Base-by-base conservation (phyloP, 2,113 vertebrate species). In the Suncus etruscus region DNA sequence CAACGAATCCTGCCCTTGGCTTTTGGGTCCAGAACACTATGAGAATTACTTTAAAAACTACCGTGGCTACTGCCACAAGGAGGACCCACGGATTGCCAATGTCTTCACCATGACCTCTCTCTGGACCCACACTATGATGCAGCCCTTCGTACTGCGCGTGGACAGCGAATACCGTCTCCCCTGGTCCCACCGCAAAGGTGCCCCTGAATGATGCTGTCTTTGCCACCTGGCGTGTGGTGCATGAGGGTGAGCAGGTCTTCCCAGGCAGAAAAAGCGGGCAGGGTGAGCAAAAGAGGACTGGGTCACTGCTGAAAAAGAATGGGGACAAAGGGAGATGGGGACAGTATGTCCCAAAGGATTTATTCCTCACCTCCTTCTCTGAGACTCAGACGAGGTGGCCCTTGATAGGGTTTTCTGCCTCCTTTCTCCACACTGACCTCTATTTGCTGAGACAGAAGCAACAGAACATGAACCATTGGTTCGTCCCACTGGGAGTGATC, bases 21-120 rank as follows among this genome's bases (percentile, higher is more conserved):
- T 58, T 91, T 98, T 93, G 98, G 98, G 20, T 45, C 54, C 91
- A 0, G 95, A 74, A 4, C 94, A 87, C 3, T 95, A 97, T 51
- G 76, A 0, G 97, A 97, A 1, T 81, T 0, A 39, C 39, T 39
- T 39, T 39, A 39, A 39, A 39, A 39, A 39, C n/a, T 99, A 99
- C 93, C 86, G 45, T 0, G 97, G 98, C 14, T 99, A 99, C 75
- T 78, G 95, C 78, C 75, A 97, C 18, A 94, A 93, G 0, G 94
- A 98, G 12, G 97, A 98, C 96, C 98, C 98, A 12, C 97, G 96
- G 16, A 97, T 98, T 83, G 4, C 98, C 76, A 98, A 98, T 1
- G 98, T 98, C 54, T 99, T 99, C 87, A 98, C 98, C 0, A 97
- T 98, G n/a, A 98, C 98, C 25, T 98, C 97, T 94, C 97, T 98